Percentiles rank a stretch among this genome's conserved stretches.
Evolutionary conservation across 2,113 vertebrate genomes (phyloP).

Genomic region (Phaethornis superciliosus): DNA sequence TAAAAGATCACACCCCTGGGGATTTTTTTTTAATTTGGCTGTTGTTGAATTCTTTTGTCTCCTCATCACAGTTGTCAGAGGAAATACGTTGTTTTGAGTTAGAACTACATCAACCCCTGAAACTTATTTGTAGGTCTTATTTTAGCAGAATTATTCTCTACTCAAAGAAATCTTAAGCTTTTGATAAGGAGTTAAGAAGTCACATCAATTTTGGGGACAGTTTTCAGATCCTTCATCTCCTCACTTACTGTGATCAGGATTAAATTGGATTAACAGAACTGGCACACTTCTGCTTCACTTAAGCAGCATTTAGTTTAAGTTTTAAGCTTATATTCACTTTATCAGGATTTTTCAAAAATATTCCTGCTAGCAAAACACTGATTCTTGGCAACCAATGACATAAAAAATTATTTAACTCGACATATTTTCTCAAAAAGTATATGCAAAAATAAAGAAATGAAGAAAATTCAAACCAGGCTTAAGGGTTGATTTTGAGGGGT

Average conservation of each 20-base stretch:
- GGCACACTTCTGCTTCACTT: not conserved
- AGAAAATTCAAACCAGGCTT: not conserved
- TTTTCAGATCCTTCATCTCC: not conserved
- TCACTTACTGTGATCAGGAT: not conserved
- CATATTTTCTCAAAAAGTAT: not conserved
- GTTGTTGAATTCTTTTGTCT: not conserved
- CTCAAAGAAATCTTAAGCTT: not conserved
- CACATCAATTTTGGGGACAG: not conserved
- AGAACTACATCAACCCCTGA: not conserved
- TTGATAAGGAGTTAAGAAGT: not conserved
- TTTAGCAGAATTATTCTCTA: not conserved
- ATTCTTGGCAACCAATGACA: not conserved
- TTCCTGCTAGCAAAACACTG: not conserved
- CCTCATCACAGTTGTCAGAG: not conserved
- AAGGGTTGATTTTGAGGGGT: not conserved
- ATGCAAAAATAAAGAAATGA: not conserved
- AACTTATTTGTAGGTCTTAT: not conserved
- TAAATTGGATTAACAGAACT: not conserved
- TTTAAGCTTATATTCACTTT: not conserved
- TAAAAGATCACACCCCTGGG: not conserved
- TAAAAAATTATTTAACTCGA: not conserved
- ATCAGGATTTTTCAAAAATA: not conserved
- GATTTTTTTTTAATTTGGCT: not conserved
- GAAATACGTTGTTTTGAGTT: not conserved
- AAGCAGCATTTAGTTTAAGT: not conserved